Percentiles rank a stretch among this genome's conserved stretches.
phyloP scores from a whole-genome alignment of 2,113 vertebrate species.

The Todiramphus saurophagus region DNA sequence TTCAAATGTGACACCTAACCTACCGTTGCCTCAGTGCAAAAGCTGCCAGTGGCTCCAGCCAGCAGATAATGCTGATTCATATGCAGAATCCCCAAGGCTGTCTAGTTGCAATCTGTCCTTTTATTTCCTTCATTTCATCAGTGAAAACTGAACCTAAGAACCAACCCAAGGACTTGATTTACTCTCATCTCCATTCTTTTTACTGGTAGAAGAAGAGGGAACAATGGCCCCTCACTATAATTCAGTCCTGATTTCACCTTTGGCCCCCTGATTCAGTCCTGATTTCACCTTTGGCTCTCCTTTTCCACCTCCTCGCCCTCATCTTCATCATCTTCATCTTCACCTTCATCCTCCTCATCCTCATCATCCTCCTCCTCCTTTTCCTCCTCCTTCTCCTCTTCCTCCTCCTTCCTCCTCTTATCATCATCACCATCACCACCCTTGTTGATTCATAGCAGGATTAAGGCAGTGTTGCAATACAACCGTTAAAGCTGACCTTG shows the following conservation, averaged over 20 bases:
- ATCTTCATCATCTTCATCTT: neutral
- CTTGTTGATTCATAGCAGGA: neutral
- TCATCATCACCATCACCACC: too few species aligned
- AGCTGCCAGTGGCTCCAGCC: neutral
- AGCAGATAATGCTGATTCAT: neutral
- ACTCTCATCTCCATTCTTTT: neutral
- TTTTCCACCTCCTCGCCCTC: neutral
- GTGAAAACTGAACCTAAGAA: neutral
- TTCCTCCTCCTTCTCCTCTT: neutral
- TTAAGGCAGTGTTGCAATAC: neutral
- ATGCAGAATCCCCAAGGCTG: neutral
- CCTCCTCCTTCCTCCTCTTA: too few species aligned
- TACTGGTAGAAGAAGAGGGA: neutral
- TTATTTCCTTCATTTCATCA: neutral
- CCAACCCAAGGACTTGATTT: neutral
- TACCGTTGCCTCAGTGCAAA: neutral
- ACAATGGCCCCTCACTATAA: neutral
- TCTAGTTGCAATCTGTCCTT: neutral
- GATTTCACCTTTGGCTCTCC: neutral
- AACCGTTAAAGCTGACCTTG: neutral
- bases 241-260: neutral
- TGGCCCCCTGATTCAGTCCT: too few species aligned
- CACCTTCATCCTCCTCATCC: neutral
- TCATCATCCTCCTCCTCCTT: neutral
- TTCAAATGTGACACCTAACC: neutral